phyloP scores from a whole-genome alignment of 1,140 invertebrate species.

The Bombus huntii region DNA sequence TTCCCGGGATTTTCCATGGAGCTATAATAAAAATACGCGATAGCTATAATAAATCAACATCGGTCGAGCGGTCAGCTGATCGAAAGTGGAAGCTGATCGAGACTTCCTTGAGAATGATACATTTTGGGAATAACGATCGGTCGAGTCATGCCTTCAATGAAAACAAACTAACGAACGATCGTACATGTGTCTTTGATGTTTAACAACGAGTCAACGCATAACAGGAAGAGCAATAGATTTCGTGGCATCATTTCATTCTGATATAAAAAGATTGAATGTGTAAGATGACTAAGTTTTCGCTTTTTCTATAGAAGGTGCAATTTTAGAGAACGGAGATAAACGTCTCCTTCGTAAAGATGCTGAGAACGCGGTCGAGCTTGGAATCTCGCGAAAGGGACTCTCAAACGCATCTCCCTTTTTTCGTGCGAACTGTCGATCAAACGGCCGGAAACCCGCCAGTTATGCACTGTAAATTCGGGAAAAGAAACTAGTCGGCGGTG shows the following conservation, averaged over 20 bases:
- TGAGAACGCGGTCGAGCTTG: constrained; percentile 25
- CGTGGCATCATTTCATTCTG: not conserved
- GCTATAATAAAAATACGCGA: not conserved
- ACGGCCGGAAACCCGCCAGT: not conserved
- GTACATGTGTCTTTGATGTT: not conserved
- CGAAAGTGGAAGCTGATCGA: not conserved
- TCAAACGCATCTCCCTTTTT: not conserved
- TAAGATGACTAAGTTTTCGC: not conserved
- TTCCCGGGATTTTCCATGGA: not conserved
- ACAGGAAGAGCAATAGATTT: not conserved
- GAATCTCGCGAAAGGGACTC: constrained; percentile 22
- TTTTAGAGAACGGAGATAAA: not conserved
- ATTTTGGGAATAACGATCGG: not conserved
- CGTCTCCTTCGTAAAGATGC: constrained; percentile 31
- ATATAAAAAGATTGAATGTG: not conserved
- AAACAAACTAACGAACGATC: constrained; percentile 18
- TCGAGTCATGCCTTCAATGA: constrained; percentile 7
- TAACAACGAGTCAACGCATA: not conserved
- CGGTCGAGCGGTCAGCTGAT: not conserved
- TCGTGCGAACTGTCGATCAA: not conserved
- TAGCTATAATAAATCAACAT: not conserved
- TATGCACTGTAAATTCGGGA: constrained; percentile 14
- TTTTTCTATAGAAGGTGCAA: too few relatives aligned
- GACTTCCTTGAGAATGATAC: not conserved
- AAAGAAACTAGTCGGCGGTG: not conserved